Conservation (phyloP, 2,113 vertebrate genomes). For the human (Homo sapiens) region GRCh38 chrX:85301501-85302000, state of each 20-base stretch:
- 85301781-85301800: not conserved
- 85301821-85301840: not conserved
- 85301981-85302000: not conserved
- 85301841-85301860: not conserved
- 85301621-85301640: not conserved
- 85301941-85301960: not conserved
- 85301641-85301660: not conserved
- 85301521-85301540: not conserved
- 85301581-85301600: not conserved
- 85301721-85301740: not conserved
- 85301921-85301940: not conserved
- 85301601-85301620: not conserved
- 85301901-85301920: not conserved
- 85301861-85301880: not conserved
- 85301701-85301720: not conserved
- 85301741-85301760: not conserved
- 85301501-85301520: not conserved
- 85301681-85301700: not conserved
- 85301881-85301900: not conserved
- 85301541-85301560: not conserved
- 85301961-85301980: not conserved
- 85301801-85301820: not conserved
- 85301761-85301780: not conserved
- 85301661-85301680: not conserved
- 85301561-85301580: not conserved